Evolutionary conservation across 2,113 vertebrate species (phyloP), one percentile per base, ranked within the genome.

Genomic region (Forbesichthys papilliferus): DNA sequence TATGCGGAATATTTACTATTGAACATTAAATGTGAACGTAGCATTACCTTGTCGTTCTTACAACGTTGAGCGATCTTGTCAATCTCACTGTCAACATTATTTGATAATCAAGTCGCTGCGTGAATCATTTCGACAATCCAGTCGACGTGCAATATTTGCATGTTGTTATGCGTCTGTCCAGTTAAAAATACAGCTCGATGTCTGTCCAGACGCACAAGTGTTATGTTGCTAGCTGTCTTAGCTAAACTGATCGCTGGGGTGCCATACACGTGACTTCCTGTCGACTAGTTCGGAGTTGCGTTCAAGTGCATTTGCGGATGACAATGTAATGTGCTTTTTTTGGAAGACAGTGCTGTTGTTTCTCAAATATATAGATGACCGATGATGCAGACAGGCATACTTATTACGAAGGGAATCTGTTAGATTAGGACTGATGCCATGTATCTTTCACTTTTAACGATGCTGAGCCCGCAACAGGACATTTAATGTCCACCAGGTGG

Each of bases 11-110:
- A 27, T 27, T 27, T 56, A 18, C 20, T 9, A 4, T 56, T 56
- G 14, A 20, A 18, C 20, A 16, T 56, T 56, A 20, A 16, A 16
- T 54, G 14, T 61, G 33, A 66, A 54, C n/a, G 20, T 79, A 42
- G 36, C 36, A 42, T 6, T 86, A 90, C 86, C 85, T 88, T 77
- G 61, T 69, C 48, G 76, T 20, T 79, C 16, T 74, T 27, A 62
- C 74, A 34, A 34, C 77, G 12, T 14, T 75, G 76, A 48, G 20
- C 67, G 70, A 18, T 10, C 66, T 66, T 58, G 72, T 64, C 11
- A 36, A 16, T 1, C 0, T 20, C 51, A 48, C 63, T 33, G 9
- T 2, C 27, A 55, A 69, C 84, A 83, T 81, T 18, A 34, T 58
- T 76, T 27, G 11, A 1, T 3, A 59, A 5, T 79, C 48, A 73